Conservation (phyloP, 2,113 vertebrate species). For the Chaetura pelagica region DNA sequence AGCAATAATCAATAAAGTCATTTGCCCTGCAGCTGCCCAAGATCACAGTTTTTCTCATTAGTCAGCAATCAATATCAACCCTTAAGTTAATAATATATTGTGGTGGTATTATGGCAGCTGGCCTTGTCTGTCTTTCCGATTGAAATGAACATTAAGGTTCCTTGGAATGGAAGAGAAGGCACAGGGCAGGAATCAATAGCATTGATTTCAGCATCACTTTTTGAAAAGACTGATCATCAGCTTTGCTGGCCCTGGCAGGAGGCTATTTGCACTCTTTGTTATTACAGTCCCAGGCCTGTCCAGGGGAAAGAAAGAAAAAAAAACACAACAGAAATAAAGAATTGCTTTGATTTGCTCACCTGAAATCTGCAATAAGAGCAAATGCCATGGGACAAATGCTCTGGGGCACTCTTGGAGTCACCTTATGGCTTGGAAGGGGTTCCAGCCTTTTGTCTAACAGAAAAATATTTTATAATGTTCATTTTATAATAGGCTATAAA, state of each 20-base stretch:
- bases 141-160: conserved; percentile 41
- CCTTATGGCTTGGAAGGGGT: neutral
- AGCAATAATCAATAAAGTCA: conserved; percentile 45
- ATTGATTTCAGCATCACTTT: conserved; percentile 62
- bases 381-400: neutral
- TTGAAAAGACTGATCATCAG: conserved; percentile 65
- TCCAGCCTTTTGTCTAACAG: accelerated
- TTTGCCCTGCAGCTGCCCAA: conserved; percentile 24
- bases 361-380: neutral
- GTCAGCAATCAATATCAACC: conserved; percentile 62
- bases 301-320: neutral
- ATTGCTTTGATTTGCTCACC: neutral
- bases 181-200: conserved; percentile 57
- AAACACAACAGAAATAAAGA: too few species aligned
- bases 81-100: conserved; percentile 61
- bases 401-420: neutral
- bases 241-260: conserved; percentile 21
- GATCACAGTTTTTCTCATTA: conserved; percentile 64
- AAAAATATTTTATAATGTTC: neutral
- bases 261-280: conserved; percentile 12
- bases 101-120: conserved; percentile 38
- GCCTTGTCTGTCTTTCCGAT: conserved; percentile 8
- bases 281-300: neutral
- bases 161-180: conserved; percentile 51
- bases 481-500: neutral